These are phyloP conservation scores for Polyodon spathula DNA, from an alignment of 2,113 vertebrate genomes.

Conservation along the genomic window DNA sequence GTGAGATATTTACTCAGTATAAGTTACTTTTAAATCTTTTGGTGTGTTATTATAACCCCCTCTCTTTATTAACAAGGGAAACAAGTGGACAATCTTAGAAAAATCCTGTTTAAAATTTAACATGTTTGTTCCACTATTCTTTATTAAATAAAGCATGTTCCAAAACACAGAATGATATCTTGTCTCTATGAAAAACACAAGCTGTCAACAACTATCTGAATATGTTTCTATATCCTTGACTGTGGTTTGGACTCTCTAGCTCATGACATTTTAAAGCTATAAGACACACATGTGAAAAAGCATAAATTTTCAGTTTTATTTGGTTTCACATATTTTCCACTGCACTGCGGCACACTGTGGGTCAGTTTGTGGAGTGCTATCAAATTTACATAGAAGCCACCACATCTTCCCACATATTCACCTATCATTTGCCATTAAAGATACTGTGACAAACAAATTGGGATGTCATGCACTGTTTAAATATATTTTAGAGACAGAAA, in stretches of 20 bases:
- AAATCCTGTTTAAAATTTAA: too few relatives aligned
- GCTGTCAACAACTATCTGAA: conserved; percentile 10
- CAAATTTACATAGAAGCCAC: background rate
- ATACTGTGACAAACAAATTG: too few relatives aligned
- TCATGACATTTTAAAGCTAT: conserved; percentile 6
- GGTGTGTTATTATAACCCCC: too few relatives aligned
- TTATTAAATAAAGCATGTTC: background rate
- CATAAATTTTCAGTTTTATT: conserved; percentile 17
- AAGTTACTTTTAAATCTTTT: too few relatives aligned
- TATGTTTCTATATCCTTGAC: conserved; percentile 24
- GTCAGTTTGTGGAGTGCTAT: background rate
- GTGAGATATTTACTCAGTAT: too few relatives aligned
- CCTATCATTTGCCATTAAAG: background rate
- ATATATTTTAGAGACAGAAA: too few relatives aligned
- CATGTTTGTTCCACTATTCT: too few relatives aligned
- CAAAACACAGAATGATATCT: background rate
- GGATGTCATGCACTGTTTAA: too few relatives aligned
- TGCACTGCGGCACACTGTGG: conserved; percentile 24
- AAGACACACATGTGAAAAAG: conserved; percentile 31
- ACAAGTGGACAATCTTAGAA: too few relatives aligned
- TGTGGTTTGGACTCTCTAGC: conserved; percentile 26
- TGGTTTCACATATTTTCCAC: conserved; percentile 34
- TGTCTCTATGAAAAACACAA: background rate
- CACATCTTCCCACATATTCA: background rate
- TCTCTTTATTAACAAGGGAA: too few relatives aligned